Evolutionary conservation across 2,888 invertebrate species (phyloP).

Genomic region (Campaea margaritaria): DNA sequence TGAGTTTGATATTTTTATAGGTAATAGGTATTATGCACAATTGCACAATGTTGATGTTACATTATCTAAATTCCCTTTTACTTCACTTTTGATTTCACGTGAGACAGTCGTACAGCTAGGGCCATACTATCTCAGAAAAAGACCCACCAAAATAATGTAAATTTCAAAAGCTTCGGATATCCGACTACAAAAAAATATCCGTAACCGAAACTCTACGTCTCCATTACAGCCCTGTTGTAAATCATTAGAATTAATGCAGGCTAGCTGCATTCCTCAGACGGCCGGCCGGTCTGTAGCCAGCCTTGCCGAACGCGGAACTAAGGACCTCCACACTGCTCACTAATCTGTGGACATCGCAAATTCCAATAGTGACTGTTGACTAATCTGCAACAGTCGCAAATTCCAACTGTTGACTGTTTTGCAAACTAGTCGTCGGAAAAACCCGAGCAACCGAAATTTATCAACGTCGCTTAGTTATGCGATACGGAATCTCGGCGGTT

Average conservation of each 20-base stretch:
- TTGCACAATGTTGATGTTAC: too few relatives aligned
- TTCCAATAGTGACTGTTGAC: constrained; percentile 42
- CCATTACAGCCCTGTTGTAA: too few relatives aligned
- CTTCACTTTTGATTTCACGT: too few relatives aligned
- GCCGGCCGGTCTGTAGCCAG: constrained; percentile 46
- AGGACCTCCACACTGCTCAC: constrained; percentile 2
- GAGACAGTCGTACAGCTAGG: too few relatives aligned
- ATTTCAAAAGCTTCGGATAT: too few relatives aligned
- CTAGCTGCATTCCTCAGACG: constrained; percentile 59
- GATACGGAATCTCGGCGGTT: constrained; percentile 28
- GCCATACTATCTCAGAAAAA: too few relatives aligned
- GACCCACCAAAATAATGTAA: too few relatives aligned
- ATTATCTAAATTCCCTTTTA: too few relatives aligned
- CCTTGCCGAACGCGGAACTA: constrained; percentile 56
- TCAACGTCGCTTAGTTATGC: constrained; percentile 40
- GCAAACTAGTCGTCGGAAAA: constrained; percentile 65
- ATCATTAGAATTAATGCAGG: constrained; percentile 55
- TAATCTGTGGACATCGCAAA: constrained; percentile 13
- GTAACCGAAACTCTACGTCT: too few relatives aligned
- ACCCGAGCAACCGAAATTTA: constrained; percentile 47
- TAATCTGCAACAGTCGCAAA: constrained; percentile 39
- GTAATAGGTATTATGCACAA: too few relatives aligned
- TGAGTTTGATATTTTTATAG: too few relatives aligned
- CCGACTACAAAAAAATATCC: too few relatives aligned
- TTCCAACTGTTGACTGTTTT: constrained; percentile 59